A percentile compares a stretch with the other conserved stretches of the same genome.
Evolutionary conservation across 2,888 invertebrate species (phyloP).

Genomic region (Junonia oenone): DNA sequence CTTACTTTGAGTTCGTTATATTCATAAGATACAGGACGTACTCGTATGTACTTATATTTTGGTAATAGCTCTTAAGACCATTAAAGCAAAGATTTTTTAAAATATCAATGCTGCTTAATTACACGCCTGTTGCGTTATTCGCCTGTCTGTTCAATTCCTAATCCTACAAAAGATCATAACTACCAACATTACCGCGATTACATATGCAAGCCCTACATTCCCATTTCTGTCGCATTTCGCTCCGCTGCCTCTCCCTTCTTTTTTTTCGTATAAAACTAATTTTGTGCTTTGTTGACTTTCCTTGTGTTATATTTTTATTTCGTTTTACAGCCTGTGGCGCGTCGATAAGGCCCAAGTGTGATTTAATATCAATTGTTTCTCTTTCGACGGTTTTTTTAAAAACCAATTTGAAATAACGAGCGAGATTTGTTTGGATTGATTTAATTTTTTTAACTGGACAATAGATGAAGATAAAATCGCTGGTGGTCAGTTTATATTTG

Average conservation of each 20-base stretch:
- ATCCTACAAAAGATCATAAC: conserved; percentile 14
- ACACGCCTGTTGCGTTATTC: no score
- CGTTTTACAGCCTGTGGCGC: conserved; percentile 40
- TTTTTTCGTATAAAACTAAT: conserved; percentile 71
- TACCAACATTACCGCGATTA: conserved; percentile 27
- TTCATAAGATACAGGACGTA: no score
- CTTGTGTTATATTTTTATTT: conserved; percentile 62
- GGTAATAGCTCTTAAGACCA: no score
- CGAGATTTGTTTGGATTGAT: background rate
- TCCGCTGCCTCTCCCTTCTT: conserved; percentile 48
- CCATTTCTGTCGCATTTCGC: conserved; percentile 48
- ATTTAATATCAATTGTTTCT: conserved; percentile 3
- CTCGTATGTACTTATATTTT: no score
- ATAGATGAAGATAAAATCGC: background rate
- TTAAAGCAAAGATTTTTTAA: no score
- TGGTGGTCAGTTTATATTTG: no score
- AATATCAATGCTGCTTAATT: no score
- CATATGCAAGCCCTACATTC: conserved; percentile 33
- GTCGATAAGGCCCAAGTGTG: conserved; percentile 26
- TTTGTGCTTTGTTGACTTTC: conserved; percentile 72
- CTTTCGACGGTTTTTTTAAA: background rate
- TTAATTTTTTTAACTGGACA: background rate
- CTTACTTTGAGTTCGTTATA: no score
- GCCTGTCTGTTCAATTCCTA: no score
- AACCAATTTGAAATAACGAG: background rate